Conservation (phyloP, 2,888 invertebrate species). For the Hypolimnas misippus region DNA sequence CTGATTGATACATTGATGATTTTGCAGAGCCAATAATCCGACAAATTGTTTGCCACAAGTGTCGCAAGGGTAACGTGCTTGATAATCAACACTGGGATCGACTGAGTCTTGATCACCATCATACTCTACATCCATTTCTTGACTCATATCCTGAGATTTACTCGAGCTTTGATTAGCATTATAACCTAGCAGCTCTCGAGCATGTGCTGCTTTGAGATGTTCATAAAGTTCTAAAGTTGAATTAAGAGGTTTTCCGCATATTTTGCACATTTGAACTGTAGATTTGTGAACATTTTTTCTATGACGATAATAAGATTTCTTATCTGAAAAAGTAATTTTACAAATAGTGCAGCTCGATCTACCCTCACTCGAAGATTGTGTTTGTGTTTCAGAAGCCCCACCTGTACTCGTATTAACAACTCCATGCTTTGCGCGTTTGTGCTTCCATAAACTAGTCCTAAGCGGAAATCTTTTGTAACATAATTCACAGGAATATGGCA, state of each 20-base stretch:
- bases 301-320: conserved; percentile 85
- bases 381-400: conserved; percentile 53
- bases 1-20: conserved; percentile 81
- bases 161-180: conserved; percentile 73
- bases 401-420: conserved; percentile 63
- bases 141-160: conserved; percentile 62
- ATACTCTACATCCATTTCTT: conserved; percentile 66
- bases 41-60: conserved; percentile 83
- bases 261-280: conserved; percentile 83
- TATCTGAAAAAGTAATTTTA: conserved; percentile 84
- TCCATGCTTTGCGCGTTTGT: conserved; percentile 80
- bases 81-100: conserved; percentile 73
- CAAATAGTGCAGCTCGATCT: conserved; percentile 85
- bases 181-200: conserved; percentile 78
- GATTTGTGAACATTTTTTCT: conserved; percentile 82
- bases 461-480: conserved; percentile 78
- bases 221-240: conserved; percentile 86
- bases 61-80: conserved; percentile 81
- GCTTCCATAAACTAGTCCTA: conserved; percentile 77
- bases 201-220: conserved; percentile 85
- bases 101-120: conserved; percentile 67
- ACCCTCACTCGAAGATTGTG: conserved; percentile 56
- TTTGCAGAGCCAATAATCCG: conserved; percentile 78
- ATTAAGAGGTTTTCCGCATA: conserved; percentile 86
- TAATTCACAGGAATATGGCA: conserved; percentile 73